Base-by-base conservation (phyloP, 1,140 invertebrate species). In the Drosophila albomicans region DNA sequence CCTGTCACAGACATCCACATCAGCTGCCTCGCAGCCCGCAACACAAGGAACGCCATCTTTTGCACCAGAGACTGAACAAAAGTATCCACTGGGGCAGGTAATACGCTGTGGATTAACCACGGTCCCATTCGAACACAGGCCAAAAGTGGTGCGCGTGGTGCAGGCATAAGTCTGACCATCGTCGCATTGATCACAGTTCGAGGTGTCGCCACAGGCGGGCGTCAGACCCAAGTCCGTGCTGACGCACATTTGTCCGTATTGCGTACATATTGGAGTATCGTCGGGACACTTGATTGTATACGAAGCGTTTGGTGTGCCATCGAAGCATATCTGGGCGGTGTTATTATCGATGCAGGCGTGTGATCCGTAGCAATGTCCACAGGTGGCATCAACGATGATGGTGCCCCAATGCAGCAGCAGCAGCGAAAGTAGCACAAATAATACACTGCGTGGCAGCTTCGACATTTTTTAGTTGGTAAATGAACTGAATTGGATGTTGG, bases 61-160 rank as follows among this genome's bases (percentile, higher is more conserved):
- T 0, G 75, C 91, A 0, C 15, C 11, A 0, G 6, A 0, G 0
- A 61, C 20, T 48, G 71, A 78, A 56, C 91, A 92, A 1, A 78
- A 57, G 13, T 25, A n/a, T 0, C 63, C 45, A 0, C 8, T 0
- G 1, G 49, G 41, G 38, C 90, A 91, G 1, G 45, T 13, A 1
- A 13, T 28, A 4, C 35, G 35, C 5, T 46, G 49, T 0, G 43
- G 25, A 20, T 15, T 15, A 6, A 15, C 5, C 1, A 80, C 28
- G 0, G 0, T 51, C 1, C 64, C 74, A 10, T 35, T 10, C 1
- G 5, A 16, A 54, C 84, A 87, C 0, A 46, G 1, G 1, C 43
- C 78, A 15, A 88, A 91, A 1, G 74, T 79, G 11, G 61, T 90
- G 13, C 43, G 54, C 0, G 86, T 80, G 28, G 82, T 87, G 74